phyloP scores from a whole-genome alignment of 1,140 invertebrate genomes.

The Anastrepha ludens region DNA sequence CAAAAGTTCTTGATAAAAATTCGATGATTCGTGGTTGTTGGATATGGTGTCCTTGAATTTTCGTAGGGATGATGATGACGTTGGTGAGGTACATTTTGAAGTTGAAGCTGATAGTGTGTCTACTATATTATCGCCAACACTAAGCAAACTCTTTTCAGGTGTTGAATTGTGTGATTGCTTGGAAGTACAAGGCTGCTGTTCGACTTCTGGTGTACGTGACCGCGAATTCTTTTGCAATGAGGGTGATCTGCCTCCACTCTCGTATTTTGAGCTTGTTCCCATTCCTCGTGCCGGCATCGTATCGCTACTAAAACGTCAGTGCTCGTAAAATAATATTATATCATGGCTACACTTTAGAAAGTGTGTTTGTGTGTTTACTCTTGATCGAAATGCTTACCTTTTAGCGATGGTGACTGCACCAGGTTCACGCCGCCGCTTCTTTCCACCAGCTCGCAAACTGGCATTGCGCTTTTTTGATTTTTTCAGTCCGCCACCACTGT shows the following conservation, averaged over 20 bases:
- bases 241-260: neutral
- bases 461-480: conserved; percentile 59
- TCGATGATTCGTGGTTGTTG: conserved; percentile 64
- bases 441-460: conserved; percentile 60
- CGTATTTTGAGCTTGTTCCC: conserved; percentile 54
- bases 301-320: neutral
- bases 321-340: neutral
- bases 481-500: conserved; percentile 56
- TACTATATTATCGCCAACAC: neutral
- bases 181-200: conserved; percentile 67
- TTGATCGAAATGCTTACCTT: neutral
- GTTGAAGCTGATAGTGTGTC: conserved; percentile 38
- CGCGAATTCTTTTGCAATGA: conserved; percentile 42
- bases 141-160: conserved; percentile 59
- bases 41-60: neutral
- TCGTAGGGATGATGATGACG: neutral
- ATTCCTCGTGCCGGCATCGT: neutral
- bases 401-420: neutral
- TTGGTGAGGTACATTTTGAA: conserved; percentile 38
- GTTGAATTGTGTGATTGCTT: conserved; percentile 64
- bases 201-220: conserved; percentile 65
- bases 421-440: conserved; percentile 66
- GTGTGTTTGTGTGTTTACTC: neutral
- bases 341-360: neutral
- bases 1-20: conserved; percentile 71